Evolutionary conservation across 2,888 invertebrate species (phyloP).

Genomic region (Incurvaria masculella): DNA sequence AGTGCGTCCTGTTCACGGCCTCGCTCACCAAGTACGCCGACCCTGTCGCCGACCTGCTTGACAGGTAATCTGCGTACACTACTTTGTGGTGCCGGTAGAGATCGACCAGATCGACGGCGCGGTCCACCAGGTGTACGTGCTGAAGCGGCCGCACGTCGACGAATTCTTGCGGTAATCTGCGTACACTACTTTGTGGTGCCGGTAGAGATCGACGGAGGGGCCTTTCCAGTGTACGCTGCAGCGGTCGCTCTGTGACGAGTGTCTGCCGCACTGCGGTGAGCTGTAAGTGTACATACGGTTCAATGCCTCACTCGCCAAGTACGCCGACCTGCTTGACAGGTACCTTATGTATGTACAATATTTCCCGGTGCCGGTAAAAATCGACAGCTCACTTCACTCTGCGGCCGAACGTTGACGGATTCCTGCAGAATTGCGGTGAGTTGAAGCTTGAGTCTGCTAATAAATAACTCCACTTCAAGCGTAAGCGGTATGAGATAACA

Average conservation of each 20-base stretch:
- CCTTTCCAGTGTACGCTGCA: constrained; percentile 98
- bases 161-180: constrained; percentile 96
- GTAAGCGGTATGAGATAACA: too few relatives aligned
- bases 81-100: constrained; percentile 99
- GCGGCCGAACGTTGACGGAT: constrained; percentile 95
- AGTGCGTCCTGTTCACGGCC: constrained; percentile 95
- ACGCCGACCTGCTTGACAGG: constrained; percentile 95
- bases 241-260: constrained; percentile 99
- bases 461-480: too few relatives aligned
- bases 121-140: constrained; percentile 97
- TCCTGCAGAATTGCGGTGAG: constrained; percentile 89
- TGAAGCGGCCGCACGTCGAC: constrained; percentile 99
- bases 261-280: constrained; percentile 96
- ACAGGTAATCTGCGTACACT: too few relatives aligned
- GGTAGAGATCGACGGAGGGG: constrained; percentile 98
- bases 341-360: constrained; percentile 24
- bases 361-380: background rate
- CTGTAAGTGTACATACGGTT: constrained; percentile 99
- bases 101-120: constrained; percentile 99
- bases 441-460: too few relatives aligned
- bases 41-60: too few relatives aligned
- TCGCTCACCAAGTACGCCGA: constrained; percentile 99
- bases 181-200: constrained; percentile 99
- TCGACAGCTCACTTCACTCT: too few relatives aligned
- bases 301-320: constrained; percentile 98